Conservation (phyloP, 2,113 vertebrate species). For the Trematocara zebra region DNA sequence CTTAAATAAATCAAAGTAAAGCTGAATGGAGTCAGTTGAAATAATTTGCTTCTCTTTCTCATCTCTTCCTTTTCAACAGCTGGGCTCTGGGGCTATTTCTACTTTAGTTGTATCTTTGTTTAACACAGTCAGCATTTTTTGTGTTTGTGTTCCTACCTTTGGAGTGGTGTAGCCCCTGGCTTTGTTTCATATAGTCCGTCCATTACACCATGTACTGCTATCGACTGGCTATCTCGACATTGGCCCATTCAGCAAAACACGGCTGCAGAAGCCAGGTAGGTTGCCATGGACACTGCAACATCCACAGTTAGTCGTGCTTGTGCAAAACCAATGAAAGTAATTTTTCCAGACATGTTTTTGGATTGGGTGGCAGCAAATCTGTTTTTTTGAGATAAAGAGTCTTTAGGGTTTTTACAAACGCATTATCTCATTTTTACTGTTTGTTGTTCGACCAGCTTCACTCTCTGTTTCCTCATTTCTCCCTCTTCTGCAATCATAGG, state of each 20-base stretch:
- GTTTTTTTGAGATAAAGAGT: slow-evolving; percentile 53
- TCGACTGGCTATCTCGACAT: slow-evolving; percentile 18
- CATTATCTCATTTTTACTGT: slow-evolving; percentile 16
- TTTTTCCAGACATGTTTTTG: neutral
- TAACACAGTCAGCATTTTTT: slow-evolving; percentile 48
- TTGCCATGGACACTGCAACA: slow-evolving; percentile 50
- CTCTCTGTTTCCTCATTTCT: neutral
- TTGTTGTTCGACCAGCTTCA: slow-evolving; percentile 39
- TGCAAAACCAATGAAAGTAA: neutral
- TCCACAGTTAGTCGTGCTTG: neutral
- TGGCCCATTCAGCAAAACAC: slow-evolving; percentile 17
- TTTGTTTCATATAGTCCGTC: slow-evolving; percentile 8
- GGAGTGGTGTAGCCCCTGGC: slow-evolving; percentile 10
- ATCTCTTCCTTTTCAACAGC: neutral
- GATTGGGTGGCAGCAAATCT: neutral
- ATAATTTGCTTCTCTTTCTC: slow-evolving; percentile 12
- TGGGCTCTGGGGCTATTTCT: slow-evolving; percentile 3
- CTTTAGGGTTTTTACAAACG: slow-evolving; percentile 44
- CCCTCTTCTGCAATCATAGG: neutral
- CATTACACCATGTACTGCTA: slow-evolving; percentile 22
- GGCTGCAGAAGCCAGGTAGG: slow-evolving; percentile 15
- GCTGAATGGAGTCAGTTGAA: neutral
- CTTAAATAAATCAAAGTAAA: slow-evolving; percentile 31
- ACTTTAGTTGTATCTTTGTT: slow-evolving; percentile 40
- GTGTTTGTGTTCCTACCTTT: slow-evolving; percentile 20